Conservation (phyloP, 2,797 vertebrate genomes). For the Halcyon smyrnensis region DNA sequence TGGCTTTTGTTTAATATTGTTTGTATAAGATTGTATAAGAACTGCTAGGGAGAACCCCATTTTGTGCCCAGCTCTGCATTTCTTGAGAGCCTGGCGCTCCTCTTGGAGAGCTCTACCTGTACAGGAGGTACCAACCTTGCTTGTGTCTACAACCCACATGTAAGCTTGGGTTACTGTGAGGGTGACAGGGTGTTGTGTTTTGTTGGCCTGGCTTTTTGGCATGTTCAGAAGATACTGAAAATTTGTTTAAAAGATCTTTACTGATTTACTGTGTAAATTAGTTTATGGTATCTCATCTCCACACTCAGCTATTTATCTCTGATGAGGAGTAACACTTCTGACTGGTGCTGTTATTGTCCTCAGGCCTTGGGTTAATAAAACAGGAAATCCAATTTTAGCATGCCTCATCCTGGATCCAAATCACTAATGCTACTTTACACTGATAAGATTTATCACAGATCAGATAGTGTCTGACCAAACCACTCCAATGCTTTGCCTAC, state of each 20-base stretch:
- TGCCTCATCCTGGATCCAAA: neutral
- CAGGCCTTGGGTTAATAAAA: neutral
- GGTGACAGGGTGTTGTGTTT: neutral
- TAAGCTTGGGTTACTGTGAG: neutral
- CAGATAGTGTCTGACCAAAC: neutral
- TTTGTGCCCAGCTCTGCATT: neutral
- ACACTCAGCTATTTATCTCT: neutral
- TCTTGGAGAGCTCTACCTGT: neutral
- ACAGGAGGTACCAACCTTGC: neutral
- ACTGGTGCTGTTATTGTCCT: neutral
- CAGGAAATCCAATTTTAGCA: constrained; percentile 3
- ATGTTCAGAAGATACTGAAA: neutral
- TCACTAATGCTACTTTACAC: neutral
- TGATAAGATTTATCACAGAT: neutral
- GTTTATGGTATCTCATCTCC: neutral
- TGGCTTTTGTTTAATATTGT: neutral
- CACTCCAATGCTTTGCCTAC: neutral
- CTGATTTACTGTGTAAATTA: neutral
- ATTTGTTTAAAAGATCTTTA: neutral
- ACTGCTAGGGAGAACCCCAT: fast-evolving
- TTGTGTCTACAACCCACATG: fast-evolving
- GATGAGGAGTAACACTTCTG: neutral
- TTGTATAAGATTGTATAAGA: neutral
- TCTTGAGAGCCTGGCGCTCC: neutral
- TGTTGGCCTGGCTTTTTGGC: neutral